Percentiles rank a stretch among this genome's conserved stretches.
These are phyloP conservation scores for Montipora cactus DNA, from an alignment of 64 coral and sea anemone species.

Conservation along the genomic window DNA sequence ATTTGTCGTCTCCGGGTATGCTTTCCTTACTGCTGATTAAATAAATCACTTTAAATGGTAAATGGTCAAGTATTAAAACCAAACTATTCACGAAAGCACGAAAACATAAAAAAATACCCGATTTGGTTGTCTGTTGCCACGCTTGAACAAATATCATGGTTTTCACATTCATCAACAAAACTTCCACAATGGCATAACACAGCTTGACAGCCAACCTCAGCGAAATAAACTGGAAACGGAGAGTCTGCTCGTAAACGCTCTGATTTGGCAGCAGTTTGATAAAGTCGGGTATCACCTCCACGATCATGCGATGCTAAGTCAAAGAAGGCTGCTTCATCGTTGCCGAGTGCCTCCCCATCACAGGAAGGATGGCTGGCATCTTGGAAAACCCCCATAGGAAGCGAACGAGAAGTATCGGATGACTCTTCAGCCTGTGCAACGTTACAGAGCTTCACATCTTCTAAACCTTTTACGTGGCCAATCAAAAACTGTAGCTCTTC, in stretches of 20 bases:
- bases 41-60: no score
- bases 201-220: slow-evolving; percentile 22
- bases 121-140: background rate
- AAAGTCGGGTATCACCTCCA: background rate
- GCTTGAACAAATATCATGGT: background rate
- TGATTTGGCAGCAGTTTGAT: background rate
- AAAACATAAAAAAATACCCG: slow-evolving; percentile 19
- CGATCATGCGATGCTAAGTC: background rate
- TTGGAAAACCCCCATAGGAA: background rate
- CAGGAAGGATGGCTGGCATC: background rate
- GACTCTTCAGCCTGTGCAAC: background rate
- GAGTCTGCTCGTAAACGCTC: background rate
- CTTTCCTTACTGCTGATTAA: no score
- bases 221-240: background rate
- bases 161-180: slow-evolving; percentile 4
- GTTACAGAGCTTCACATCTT: background rate
- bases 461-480: background rate
- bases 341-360: background rate
- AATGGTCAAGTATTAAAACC: background rate
- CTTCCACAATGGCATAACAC: slow-evolving; percentile 25
- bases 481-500: background rate
- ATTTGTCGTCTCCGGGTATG: no score
- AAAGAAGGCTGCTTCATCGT: background rate
- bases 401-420: background rate
- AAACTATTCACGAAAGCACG: background rate